Conservation (phyloP, 2,797 vertebrate species). For the Podarcis siculus region DNA sequence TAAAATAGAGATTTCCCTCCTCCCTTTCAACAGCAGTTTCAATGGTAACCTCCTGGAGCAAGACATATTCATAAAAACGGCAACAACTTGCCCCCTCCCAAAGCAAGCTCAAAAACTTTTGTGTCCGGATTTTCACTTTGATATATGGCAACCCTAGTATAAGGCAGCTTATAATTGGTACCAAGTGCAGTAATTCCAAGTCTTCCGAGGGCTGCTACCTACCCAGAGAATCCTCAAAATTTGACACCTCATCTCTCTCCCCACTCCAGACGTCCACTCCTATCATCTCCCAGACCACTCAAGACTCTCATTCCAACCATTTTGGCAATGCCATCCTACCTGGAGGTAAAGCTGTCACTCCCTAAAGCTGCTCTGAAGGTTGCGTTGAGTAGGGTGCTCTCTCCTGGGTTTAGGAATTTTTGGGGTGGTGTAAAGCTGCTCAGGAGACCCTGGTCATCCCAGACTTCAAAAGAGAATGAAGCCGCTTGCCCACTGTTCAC, state of each 20-base stretch:
- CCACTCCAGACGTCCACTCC: not conserved
- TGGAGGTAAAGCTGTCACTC: not conserved
- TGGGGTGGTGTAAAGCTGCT: not conserved
- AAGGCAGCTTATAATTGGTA: no score
- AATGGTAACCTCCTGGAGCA: no score
- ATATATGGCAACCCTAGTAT: no score
- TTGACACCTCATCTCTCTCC: no score
- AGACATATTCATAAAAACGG: no score
- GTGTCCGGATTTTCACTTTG: no score
- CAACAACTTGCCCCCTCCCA: no score
- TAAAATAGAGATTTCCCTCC: no score
- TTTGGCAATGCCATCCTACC: not conserved
- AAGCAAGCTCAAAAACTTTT: no score
- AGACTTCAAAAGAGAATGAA: not conserved
- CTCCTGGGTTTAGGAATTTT: not conserved
- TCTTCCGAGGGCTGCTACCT: not conserved
- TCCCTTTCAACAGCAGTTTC: no score
- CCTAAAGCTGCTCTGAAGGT: not conserved
- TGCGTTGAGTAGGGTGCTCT: not conserved
- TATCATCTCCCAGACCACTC: no score
- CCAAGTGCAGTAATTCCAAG: not conserved
- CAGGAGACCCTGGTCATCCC: slow-evolving; percentile 1
- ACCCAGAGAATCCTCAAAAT: not conserved
- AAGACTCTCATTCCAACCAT: no score
- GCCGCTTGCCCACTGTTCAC: not conserved